A percentile compares a stretch with the other conserved stretches of the same genome.
Conservation (phyloP, 2,888 invertebrate species). For the Lysandra bellargus region DNA sequence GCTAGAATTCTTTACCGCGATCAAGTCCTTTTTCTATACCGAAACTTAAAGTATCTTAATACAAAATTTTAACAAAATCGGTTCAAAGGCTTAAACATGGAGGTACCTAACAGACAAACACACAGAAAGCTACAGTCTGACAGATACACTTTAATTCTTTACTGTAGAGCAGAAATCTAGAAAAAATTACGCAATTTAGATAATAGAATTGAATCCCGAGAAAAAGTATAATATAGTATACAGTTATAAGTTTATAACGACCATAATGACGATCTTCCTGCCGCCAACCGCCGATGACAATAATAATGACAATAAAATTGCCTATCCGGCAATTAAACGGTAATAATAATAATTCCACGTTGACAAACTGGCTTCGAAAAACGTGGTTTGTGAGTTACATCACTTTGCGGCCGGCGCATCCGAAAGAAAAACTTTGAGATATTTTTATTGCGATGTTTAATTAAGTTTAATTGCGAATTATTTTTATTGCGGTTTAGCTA, state of each 20-base stretch:
- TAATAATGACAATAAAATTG: slow-evolving; percentile 14
- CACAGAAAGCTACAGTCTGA: background rate
- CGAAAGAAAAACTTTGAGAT: background rate
- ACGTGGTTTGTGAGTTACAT: background rate
- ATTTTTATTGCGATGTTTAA: background rate
- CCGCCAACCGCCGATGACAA: background rate
- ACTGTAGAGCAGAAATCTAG: background rate
- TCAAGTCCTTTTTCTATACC: too few species aligned
- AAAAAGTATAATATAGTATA: background rate
- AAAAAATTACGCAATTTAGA: background rate
- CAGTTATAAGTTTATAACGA: background rate
- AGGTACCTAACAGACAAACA: too few species aligned
- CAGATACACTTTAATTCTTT: too few species aligned
- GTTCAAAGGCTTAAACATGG: too few species aligned
- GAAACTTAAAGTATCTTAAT: too few species aligned
- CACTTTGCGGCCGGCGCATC: background rate
- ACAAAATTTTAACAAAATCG: too few species aligned
- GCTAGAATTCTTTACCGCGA: too few species aligned
- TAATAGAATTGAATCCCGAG: background rate
- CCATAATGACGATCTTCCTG: background rate
- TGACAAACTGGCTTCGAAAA: background rate
- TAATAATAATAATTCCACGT: slow-evolving; percentile 4
- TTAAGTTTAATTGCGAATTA: too few species aligned
- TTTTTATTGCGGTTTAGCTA: too few species aligned
- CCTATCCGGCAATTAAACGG: slow-evolving; percentile 3